Evolutionary conservation across 2,888 invertebrate genomes (phyloP), one percentile per base, ranked within the genome.

Genomic region (Apamea anceps): DNA sequence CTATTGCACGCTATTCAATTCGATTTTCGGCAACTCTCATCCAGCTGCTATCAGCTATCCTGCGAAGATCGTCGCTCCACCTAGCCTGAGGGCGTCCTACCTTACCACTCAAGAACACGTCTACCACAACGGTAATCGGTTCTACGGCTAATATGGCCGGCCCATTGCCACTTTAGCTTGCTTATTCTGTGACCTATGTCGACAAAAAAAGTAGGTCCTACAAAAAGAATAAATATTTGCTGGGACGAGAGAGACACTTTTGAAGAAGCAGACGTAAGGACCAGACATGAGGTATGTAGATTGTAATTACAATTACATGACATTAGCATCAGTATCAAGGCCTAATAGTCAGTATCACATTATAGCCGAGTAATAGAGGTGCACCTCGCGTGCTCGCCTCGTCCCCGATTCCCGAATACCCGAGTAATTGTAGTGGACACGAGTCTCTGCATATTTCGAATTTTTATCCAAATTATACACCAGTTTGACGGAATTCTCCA

Each of bases 401-500:
- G 72, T 72, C 72, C 63, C 63, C 72, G 13, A 72, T n/a, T 72
- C 81, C 86, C 84, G 88, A 88, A 92, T 93, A 86, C 93, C 90
- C 62, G 67, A 85, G 90, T 94, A 94, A 94, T 93, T 92, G 93
- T 80, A 85, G 85, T 86, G 81, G 85, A 90, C 89, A 86, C 89
- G 89, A 85, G 85, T 81, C 54, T 48, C 89, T 84, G 89, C 92
- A 94, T 94, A 90, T 87, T 91, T 91, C 84, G 87, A 89, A 94
- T 94, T 85, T 91, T 92, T 93, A 87, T 60, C 81, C 62, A 94
- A 94, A 94, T 94, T 94, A 93, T 90, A 92, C 84, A 87, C 86
- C 85, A 85, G 86, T 89, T 87, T 78, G 74, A 80, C 72, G 88
- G 88, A 88, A 90, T 88, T 89, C 89, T 89, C 90, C 73, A 87